These are phyloP conservation scores for Caenorhabditis virilis DNA, from an alignment of 2,888 invertebrate genomes.

Conservation along the genomic window DNA sequence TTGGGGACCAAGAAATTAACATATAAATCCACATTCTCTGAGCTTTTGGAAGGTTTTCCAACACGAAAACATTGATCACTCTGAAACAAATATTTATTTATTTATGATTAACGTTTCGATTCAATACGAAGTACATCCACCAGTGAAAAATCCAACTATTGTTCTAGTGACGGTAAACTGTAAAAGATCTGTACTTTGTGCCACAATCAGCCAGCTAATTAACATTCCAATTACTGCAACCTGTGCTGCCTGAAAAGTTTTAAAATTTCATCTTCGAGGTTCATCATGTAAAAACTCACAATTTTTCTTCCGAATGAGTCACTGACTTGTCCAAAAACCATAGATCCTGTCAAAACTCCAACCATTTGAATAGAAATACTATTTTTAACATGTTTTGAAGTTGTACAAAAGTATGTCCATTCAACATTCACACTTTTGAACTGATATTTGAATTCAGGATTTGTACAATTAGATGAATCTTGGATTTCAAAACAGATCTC, in stretches of 20 bases:
- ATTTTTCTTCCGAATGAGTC: slow-evolving; percentile 58
- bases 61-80: slow-evolving; percentile 52
- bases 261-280: background rate
- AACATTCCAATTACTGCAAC: slow-evolving; percentile 34
- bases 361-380: slow-evolving; percentile 61
- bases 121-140: slow-evolving; percentile 40
- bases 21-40: slow-evolving; percentile 59
- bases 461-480: slow-evolving; percentile 29
- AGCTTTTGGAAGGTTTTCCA: slow-evolving; percentile 63
- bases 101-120: too few relatives aligned
- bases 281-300: slow-evolving; percentile 6
- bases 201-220: slow-evolving; percentile 40
- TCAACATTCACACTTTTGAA: slow-evolving; percentile 53
- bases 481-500: slow-evolving; percentile 29
- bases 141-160: slow-evolving; percentile 44
- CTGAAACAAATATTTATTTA: too few relatives aligned
- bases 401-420: slow-evolving; percentile 49
- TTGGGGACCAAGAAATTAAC: slow-evolving; percentile 60
- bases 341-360: slow-evolving; percentile 58
- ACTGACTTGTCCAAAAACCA: slow-evolving; percentile 60
- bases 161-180: slow-evolving; percentile 42
- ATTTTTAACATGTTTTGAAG: slow-evolving; percentile 45
- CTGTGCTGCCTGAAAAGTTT: slow-evolving; percentile 18
- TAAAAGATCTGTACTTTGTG: slow-evolving; percentile 22
- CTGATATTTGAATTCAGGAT: slow-evolving; percentile 38